Evolutionary conservation across 2,888 invertebrate genomes (phyloP).

Genomic region (Trichacis sp.): DNA sequence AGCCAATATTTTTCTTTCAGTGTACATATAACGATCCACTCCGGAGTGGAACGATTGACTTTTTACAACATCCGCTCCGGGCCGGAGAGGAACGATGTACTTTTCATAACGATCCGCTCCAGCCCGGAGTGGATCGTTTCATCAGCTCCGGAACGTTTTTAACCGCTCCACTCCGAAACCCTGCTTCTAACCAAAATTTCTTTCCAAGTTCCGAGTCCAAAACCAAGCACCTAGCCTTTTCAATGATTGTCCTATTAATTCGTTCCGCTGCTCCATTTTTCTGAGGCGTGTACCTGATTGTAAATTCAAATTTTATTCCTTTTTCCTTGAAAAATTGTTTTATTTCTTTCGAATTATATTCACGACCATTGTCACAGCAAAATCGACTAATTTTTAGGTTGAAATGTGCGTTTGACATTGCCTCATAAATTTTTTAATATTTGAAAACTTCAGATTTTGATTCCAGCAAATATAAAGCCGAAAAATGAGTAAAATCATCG

Average conservation of each 20-base stretch:
- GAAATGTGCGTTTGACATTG: not conserved
- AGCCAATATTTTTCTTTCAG: no score
- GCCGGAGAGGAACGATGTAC: no score
- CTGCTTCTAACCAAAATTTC: no score
- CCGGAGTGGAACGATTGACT: no score
- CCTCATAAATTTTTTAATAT: slow-evolving; percentile 7
- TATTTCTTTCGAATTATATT: slow-evolving; percentile 46
- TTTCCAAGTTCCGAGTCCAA: slow-evolving; percentile 52
- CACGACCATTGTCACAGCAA: slow-evolving; percentile 47
- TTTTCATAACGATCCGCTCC: no score
- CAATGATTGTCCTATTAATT: slow-evolving; percentile 51
- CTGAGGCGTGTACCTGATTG: slow-evolving; percentile 45
- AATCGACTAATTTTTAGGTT: slow-evolving; percentile 30
- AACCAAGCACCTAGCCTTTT: slow-evolving; percentile 59
- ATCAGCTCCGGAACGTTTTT: no score
- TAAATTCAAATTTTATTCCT: slow-evolving; percentile 47
- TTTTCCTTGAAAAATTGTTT: slow-evolving; percentile 40
- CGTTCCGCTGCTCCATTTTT: slow-evolving; percentile 47
- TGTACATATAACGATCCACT: no score
- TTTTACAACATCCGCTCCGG: no score
- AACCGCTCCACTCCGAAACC: no score
- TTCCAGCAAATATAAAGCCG: slow-evolving; percentile 8
- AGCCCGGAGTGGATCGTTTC: no score
- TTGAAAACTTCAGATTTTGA: slow-evolving; percentile 1
- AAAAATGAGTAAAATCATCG: slow-evolving; percentile 17